Conservation (phyloP, 2,113 vertebrate genomes). For the Xenopus borealis region DNA sequence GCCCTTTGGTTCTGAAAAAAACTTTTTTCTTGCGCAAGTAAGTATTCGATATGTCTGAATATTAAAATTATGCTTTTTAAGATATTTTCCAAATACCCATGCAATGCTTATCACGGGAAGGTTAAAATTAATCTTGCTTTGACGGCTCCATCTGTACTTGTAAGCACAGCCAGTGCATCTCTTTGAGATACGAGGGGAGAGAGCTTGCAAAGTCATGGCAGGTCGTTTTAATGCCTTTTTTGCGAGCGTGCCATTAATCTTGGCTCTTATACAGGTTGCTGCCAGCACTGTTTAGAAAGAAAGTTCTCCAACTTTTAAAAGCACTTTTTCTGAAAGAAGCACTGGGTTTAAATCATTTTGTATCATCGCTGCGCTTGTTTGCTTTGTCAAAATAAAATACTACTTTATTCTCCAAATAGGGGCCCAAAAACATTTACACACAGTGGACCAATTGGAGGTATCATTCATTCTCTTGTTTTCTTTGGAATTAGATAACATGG, state of each 20-base stretch:
- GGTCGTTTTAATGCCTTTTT: constrained; percentile 43
- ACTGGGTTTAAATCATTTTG: constrained; percentile 17
- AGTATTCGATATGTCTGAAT: constrained; percentile 16
- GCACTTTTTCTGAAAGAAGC: constrained; percentile 25
- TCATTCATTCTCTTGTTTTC: no score
- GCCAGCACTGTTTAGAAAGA: constrained; percentile 34
- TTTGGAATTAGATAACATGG: no score
- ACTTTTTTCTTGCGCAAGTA: background rate
- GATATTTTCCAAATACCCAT: constrained; percentile 20
- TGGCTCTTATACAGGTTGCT: constrained; percentile 26
- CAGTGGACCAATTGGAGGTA: no score
- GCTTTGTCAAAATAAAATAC: constrained; percentile 26
- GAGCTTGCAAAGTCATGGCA: constrained; percentile 35
- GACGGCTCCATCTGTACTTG: constrained; percentile 46
- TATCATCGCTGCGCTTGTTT: background rate
- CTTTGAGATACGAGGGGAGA: constrained; percentile 43
- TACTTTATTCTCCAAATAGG: constrained; percentile 11
- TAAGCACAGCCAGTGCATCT: constrained; percentile 41
- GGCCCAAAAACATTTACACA: no score
- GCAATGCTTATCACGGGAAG: constrained; percentile 37
- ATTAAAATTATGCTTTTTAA: constrained; percentile 33
- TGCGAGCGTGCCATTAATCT: constrained; percentile 40
- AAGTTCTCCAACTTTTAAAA: constrained; percentile 38
- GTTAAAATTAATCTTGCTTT: constrained; percentile 37
- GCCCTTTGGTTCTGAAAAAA: no score